These are phyloP conservation scores for Lophotis ruficrista DNA, from an alignment of 2,113 vertebrate species.

Conservation along the genomic window DNA sequence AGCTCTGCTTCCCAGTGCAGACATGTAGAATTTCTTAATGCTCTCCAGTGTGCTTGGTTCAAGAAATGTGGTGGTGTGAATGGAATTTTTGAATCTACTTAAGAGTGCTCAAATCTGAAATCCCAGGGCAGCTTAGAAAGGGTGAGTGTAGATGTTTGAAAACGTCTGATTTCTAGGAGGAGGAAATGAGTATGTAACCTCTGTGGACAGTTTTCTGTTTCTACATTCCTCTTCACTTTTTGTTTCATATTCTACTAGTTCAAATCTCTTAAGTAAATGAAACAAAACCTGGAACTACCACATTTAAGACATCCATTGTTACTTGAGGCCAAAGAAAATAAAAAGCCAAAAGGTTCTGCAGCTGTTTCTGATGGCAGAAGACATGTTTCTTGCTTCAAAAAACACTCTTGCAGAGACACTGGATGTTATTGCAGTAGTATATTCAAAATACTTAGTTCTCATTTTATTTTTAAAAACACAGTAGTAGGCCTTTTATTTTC, in stretches of 20 bases:
- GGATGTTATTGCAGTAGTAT: background rate
- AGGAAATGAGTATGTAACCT: background rate
- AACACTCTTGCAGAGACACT: background rate
- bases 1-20: background rate
- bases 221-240: background rate
- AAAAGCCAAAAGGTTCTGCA: background rate
- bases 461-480: background rate
- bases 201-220: background rate
- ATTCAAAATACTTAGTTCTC: background rate
- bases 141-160: background rate
- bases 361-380: background rate
- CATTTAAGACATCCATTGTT: background rate
- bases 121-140: background rate
- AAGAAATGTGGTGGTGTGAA: background rate
- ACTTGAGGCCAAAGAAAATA: background rate
- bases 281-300: background rate
- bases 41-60: background rate
- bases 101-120: background rate
- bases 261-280: background rate
- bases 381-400: background rate
- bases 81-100: background rate
- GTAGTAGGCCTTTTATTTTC: background rate
- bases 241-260: background rate
- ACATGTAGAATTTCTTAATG: background rate
- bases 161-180: rapidly evolving